A percentile compares a stretch with the other conserved stretches of the same genome.
phyloP scores from a whole-genome alignment of 2,797 vertebrate species.

The Octomys mimax region DNA sequence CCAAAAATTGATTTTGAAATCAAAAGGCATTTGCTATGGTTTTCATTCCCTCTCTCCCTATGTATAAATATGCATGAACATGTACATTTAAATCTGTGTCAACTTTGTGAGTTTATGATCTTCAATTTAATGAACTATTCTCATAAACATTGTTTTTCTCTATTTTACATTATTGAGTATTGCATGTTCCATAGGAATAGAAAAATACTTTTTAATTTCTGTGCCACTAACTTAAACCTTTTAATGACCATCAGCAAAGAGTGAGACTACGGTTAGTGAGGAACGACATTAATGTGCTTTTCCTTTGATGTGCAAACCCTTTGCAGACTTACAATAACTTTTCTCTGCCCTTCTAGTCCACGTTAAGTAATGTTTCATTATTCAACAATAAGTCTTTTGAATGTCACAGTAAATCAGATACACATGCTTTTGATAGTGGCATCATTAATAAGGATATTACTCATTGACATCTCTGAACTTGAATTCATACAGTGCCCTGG shows the following conservation, averaged over 20 bases:
- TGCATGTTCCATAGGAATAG: background rate
- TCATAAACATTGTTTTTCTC: background rate
- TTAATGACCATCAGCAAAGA: slow-evolving; percentile 38
- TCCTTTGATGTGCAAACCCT: slow-evolving; percentile 70
- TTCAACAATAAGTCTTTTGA: slow-evolving; percentile 70
- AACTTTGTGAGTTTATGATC: background rate
- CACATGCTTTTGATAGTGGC: slow-evolving; percentile 70
- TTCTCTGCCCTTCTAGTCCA: slow-evolving; percentile 57
- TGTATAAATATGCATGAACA: background rate
- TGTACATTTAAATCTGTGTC: background rate
- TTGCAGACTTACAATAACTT: slow-evolving; percentile 65
- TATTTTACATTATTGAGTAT: background rate
- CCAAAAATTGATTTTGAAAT: background rate
- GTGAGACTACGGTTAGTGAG: background rate
- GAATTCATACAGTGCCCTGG: slow-evolving; percentile 56
- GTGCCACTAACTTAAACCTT: background rate
- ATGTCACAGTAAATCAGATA: slow-evolving; percentile 75
- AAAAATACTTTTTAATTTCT: background rate
- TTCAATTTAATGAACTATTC: background rate
- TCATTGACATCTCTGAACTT: slow-evolving; percentile 74
- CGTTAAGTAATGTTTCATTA: slow-evolving; percentile 70
- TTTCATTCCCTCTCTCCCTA: background rate
- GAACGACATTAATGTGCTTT: background rate
- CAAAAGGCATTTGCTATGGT: background rate
- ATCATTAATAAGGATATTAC: slow-evolving; percentile 75